Conservation (phyloP, 2,888 invertebrate genomes). For the Caenorhabditis sulstoni region DNA sequence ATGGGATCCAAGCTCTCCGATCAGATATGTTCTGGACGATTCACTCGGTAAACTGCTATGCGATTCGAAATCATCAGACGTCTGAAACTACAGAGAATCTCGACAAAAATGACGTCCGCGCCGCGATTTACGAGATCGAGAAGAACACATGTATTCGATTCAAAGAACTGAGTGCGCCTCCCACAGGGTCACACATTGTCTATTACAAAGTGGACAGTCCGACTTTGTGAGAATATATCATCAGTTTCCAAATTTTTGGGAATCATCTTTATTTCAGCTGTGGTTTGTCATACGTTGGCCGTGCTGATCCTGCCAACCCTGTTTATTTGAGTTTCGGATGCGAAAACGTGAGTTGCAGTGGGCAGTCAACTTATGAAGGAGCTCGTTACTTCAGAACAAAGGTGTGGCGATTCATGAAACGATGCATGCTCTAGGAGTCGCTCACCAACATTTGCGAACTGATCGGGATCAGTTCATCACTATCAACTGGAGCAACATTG, state of each 20-base stretch:
- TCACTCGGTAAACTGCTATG: slow-evolving; percentile 66
- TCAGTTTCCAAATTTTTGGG: background rate
- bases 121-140: slow-evolving; percentile 74
- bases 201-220: slow-evolving; percentile 75
- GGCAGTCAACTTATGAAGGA: too few relatives aligned
- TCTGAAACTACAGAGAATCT: slow-evolving; percentile 60
- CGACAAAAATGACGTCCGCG: slow-evolving; percentile 73
- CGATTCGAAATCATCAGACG: background rate
- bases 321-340: slow-evolving; percentile 78
- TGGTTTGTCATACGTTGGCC: slow-evolving; percentile 78
- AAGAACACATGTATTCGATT: slow-evolving; percentile 75
- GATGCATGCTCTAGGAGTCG: slow-evolving; percentile 77
- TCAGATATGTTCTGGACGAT: slow-evolving; percentile 74
- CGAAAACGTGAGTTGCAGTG: slow-evolving; percentile 65
- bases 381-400: slow-evolving; percentile 41
- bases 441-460: slow-evolving; percentile 77
- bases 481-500: slow-evolving; percentile 78
- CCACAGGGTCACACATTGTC: slow-evolving; percentile 70
- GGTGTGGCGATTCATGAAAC: slow-evolving; percentile 68
- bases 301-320: slow-evolving; percentile 75
- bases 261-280: slow-evolving; percentile 66
- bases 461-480: slow-evolving; percentile 74
- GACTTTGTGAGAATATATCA: slow-evolving; percentile 71
- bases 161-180: slow-evolving; percentile 65
- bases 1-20: slow-evolving; percentile 75